Evolutionary conservation across 1,140 invertebrate species (phyloP), one percentile per base, ranked within the genome.

Genomic region (Medauroidea extradentata): DNA sequence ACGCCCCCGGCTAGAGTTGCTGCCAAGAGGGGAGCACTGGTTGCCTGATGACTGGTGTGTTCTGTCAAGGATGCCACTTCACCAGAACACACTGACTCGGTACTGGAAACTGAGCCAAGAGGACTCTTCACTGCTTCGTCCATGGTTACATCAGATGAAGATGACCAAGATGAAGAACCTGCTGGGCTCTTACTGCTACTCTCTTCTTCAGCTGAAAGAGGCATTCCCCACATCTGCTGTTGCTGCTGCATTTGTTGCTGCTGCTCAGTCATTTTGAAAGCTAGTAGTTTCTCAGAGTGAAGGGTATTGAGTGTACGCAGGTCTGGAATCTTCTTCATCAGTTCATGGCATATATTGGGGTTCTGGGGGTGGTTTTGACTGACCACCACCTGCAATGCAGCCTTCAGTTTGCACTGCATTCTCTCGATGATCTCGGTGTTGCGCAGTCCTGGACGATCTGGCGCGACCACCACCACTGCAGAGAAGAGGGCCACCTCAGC

Each of bases 241-340:
- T 81, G 80, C 61, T 88, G 87, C 51, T 89, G 81, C 62, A 88
- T 75, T 67, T 88, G 80, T 66, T 90, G 88, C 70, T 90, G 90
- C 67, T 92, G 89, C 72, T 93, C 88, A 18, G 91, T 91, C 86
- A 89, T 89, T 69, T 93, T 92, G 76, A 93, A 94, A 1, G 94
- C 94, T 14, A 98, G 80, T 24, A 97, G 79, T 72, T 98, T 98
- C 71, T 98, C 96, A 0, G 94, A 96, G 72, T 98, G 96, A 11
- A 98, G 81, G 2, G 94, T 96, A 77, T 97, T 98, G 39, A 98
- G 77, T 0, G 95, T 98, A 61, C 94, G 82, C 63, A 98, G 80
- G 77, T 98, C 96, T 1, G 94, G 94, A 56, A 97, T 90, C 67
- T 96, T 97, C 73, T 93, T 93, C 75, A 96, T 85, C 61, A 98